Base-by-base conservation (phyloP, 92 coral and sea anemone genomes). In the Siderastrea siderea region DNA sequence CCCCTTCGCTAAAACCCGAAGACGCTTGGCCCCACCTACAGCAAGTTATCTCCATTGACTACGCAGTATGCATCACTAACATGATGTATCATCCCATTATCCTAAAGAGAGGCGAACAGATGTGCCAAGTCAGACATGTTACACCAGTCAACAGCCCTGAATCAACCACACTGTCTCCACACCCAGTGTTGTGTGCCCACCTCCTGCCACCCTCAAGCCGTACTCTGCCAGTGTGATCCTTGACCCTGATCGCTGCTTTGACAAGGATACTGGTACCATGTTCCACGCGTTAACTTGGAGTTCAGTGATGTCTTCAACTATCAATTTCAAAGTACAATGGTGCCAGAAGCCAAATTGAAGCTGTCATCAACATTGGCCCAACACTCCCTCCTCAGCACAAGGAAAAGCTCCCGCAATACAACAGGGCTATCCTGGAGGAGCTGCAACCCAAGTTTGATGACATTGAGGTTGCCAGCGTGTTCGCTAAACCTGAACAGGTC, bases 261-360 rank as follows among this genome's bases (percentile, higher is more conserved):
- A 88, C 43, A 71, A 19, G 55, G 74, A 68, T 62, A 80, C 74
- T 76, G 61, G 89, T 64, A 86, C 80, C 78, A 69, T 85, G 73
- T 92, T 81, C 87, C 78, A 6, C 8, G 74, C 83, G 46, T 89
- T 43, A 47, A 89, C 72, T 80, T 89, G 54, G 91, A 89, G 59
- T 89, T 58, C 53, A 79, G 85, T 60, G 79, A 87, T 68, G 94
- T 81, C 14, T 86, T 91, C 61, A 81, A 87, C 10, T 88, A 8
- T 63, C 93, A 88, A 84, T 85, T 62, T 92, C 95, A 43, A 88
- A 89, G 74, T 92, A 79, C 90, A 92, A 75, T 68, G 88, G 95
- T 47, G 92, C 87, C n/a, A 79, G 92, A 50, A 85, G 92, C 58
- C 77, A 75, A 54, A 60, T 90, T 38, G 87, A 90, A 49, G 94